These are phyloP conservation scores for Stratiomys singularior DNA, from an alignment of 2,888 invertebrate species.

Conservation along the genomic window DNA sequence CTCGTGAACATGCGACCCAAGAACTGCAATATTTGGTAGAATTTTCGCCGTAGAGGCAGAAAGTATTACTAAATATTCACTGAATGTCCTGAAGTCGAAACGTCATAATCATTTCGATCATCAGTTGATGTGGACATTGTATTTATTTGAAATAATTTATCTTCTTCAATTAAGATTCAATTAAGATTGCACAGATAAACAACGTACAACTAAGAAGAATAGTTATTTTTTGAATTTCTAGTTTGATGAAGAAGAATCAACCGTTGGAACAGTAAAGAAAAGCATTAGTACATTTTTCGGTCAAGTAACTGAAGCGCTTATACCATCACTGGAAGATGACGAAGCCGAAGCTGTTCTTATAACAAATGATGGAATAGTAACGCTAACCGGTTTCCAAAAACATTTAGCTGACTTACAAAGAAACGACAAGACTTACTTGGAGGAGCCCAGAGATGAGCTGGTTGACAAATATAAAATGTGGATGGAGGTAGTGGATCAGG, in stretches of 20 bases:
- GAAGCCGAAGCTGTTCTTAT: conserved; percentile 76
- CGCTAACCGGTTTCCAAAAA: conserved; percentile 72
- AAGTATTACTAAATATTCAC: too few species aligned
- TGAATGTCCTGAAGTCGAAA: too few species aligned
- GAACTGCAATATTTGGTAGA: too few species aligned
- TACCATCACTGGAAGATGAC: conserved; percentile 75
- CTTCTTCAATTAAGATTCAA: too few species aligned
- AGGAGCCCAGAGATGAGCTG: conserved; percentile 71
- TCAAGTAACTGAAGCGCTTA: conserved; percentile 76
- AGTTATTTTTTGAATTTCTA: conserved; percentile 58
- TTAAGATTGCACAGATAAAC: too few species aligned
- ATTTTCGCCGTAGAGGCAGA: too few species aligned
- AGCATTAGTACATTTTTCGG: conserved; percentile 77
- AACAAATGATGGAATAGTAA: conserved; percentile 75
- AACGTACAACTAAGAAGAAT: too few species aligned
- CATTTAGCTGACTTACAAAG: conserved; percentile 77
- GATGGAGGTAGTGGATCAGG: conserved; percentile 68
- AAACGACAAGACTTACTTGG: conserved; percentile 78
- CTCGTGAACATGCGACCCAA: too few species aligned
- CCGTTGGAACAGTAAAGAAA: conserved; percentile 76
- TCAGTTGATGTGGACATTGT: too few species aligned
- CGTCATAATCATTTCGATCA: too few species aligned
- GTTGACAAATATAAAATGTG: conserved; percentile 70
- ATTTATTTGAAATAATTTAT: too few species aligned
- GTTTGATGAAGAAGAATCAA: conserved; percentile 78